Conservation (phyloP, 2,797 vertebrate genomes). For the Galago senegalensis region DNA sequence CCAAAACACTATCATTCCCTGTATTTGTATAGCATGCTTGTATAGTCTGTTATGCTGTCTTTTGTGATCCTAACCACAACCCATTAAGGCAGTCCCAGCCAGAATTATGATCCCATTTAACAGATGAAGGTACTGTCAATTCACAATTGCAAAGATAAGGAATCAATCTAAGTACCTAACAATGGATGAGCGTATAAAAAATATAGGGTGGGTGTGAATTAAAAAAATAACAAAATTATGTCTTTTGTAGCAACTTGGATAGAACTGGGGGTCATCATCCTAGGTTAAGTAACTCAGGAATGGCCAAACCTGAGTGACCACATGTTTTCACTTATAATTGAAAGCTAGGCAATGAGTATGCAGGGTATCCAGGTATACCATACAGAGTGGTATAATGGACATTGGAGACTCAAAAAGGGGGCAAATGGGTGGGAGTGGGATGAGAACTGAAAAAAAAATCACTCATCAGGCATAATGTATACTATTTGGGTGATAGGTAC, state of each 20-base stretch:
- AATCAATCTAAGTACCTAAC: neutral
- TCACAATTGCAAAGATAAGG: neutral
- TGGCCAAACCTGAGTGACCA: neutral
- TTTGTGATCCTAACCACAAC: slow-evolving; percentile 1
- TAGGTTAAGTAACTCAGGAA: neutral
- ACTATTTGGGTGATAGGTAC: neutral
- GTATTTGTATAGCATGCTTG: neutral
- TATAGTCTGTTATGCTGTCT: slow-evolving; percentile 35
- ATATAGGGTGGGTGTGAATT: no score
- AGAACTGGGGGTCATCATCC: neutral
- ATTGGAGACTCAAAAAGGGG: neutral
- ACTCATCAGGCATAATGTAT: neutral
- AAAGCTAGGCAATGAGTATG: neutral
- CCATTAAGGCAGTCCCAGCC: neutral
- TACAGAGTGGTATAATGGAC: neutral
- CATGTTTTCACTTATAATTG: neutral
- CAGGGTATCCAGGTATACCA: neutral
- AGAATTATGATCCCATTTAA: slow-evolving; percentile 49
- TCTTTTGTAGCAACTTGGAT: neutral
- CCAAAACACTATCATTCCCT: slow-evolving; percentile 40
- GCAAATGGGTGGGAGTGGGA: neutral
- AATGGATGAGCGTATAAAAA: neutral
- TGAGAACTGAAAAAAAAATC: neutral
- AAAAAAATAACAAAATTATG: neutral
- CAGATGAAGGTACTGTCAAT: neutral